Percentiles rank a stretch among this genome's conserved stretches.
Conservation (phyloP, 1,140 invertebrate species). For the Brachionus manjavacas region DNA sequence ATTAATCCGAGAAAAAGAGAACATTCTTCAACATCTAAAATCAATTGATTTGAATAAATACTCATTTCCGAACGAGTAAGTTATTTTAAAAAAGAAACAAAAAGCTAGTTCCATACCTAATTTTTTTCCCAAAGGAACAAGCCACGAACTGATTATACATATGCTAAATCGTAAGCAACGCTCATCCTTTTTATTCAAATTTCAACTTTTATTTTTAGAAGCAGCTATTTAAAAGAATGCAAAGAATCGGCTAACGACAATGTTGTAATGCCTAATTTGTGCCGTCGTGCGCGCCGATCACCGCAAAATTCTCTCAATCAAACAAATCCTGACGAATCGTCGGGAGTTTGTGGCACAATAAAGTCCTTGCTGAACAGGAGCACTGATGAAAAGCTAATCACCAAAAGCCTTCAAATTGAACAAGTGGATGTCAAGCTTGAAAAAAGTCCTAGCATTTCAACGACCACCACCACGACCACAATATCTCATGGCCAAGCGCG, state of each 20-base stretch:
- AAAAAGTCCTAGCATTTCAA: neutral
- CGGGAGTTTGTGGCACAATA: neutral
- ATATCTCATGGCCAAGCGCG: too few relatives aligned
- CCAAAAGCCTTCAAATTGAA: neutral
- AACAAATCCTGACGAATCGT: neutral
- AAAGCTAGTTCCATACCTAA: neutral
- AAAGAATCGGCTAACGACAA: constrained; percentile 23
- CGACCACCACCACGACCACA: neutral
- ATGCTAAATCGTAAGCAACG: constrained; percentile 31
- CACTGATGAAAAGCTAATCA: neutral
- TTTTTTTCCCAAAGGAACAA: constrained; percentile 2
- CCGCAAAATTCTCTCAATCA: constrained; percentile 17
- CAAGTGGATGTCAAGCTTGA: neutral
- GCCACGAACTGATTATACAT: constrained; percentile 35
- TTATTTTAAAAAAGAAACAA: neutral
- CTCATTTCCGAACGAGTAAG: constrained; percentile 29
- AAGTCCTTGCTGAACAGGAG: neutral
- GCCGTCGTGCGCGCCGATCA: constrained; percentile 8
- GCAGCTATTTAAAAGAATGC: constrained; percentile 39
- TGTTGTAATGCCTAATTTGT: constrained; percentile 34
- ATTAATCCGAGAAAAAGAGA: constrained; percentile 9
- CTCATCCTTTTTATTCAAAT: neutral
- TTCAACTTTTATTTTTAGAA: neutral
- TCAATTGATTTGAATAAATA: constrained; percentile 39
- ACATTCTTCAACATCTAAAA: constrained; percentile 17